Conservation (phyloP, 2,888 invertebrate species). For the Electrophaes corylata region DNA sequence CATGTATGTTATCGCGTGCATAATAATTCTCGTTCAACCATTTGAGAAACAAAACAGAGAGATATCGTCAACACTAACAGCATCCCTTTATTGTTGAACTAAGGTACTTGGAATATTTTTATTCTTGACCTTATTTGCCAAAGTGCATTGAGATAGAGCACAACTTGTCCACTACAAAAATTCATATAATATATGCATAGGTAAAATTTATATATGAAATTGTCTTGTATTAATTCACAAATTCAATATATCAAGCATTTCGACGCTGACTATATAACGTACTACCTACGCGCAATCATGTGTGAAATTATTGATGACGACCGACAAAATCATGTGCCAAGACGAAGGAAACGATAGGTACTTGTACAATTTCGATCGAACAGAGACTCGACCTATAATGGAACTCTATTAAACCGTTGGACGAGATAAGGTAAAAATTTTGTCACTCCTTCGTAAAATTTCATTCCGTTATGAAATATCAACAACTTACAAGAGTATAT, state of each 20-base stretch:
- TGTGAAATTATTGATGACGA: constrained; percentile 20
- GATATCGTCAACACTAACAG: no score
- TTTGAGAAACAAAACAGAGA: neutral
- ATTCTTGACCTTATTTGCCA: no score
- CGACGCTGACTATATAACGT: constrained; percentile 2
- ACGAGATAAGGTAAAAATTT: constrained; percentile 18
- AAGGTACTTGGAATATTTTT: no score
- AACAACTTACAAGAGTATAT: constrained; percentile 13
- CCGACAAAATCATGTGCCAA: constrained; percentile 10
- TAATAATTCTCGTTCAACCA: neutral
- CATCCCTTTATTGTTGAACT: no score
- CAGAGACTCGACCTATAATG: constrained; percentile 11
- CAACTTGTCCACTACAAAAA: no score
- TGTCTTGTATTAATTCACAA: neutral
- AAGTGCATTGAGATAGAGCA: no score
- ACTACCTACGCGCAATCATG: constrained; percentile 14
- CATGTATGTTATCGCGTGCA: no score
- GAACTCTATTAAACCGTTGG: constrained; percentile 19
- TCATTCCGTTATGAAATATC: constrained; percentile 20
- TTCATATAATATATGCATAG: no score
- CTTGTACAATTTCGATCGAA: constrained; percentile 7
- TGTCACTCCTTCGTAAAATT: constrained; percentile 26
- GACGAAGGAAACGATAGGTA: constrained; percentile 7
- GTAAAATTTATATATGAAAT: neutral
- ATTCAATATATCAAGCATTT: constrained; percentile 4